phyloP scores from a whole-genome alignment of 2,113 vertebrate species.

The Mustela nigripes region DNA sequence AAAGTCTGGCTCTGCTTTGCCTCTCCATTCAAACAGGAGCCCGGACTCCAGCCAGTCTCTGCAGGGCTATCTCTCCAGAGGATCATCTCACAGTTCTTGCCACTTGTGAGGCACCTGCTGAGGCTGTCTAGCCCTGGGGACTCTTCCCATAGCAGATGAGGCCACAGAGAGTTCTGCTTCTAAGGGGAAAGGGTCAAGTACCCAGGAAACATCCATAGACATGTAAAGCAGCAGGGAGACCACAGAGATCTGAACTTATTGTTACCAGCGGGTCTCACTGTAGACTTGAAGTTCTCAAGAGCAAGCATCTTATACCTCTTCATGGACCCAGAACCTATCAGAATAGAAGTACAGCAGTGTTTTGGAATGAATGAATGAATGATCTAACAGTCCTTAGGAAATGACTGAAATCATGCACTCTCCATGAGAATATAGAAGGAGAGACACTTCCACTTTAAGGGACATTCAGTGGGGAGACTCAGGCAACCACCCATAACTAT shows the following conservation, averaged over 20 bases:
- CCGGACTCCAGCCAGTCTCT: not conserved
- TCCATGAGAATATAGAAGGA: not conserved
- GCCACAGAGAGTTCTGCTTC: not conserved
- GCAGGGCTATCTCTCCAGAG: not conserved
- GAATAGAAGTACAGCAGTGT: not conserved
- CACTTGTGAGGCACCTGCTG: not conserved
- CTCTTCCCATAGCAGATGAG: not conserved
- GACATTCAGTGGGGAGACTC: not conserved
- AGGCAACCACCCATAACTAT: not conserved
- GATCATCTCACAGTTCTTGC: not conserved
- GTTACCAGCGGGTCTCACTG: not conserved
- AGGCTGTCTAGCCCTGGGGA: not conserved
- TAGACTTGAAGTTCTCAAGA: not conserved
- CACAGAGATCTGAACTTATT: not conserved
- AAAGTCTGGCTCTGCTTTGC: not conserved
- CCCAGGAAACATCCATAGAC: accelerated
- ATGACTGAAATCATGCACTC: not conserved
- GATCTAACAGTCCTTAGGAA: not conserved
- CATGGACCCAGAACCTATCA: not conserved
- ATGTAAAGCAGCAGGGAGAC: too few species aligned
- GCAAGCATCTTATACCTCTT: not conserved
- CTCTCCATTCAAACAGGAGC: not conserved
- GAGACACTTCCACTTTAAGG: not conserved
- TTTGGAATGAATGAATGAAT: not conserved
- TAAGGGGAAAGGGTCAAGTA: not conserved